Evolutionary conservation across 2,888 invertebrate species (phyloP).

Genomic region (Synergus laeviventris): DNA sequence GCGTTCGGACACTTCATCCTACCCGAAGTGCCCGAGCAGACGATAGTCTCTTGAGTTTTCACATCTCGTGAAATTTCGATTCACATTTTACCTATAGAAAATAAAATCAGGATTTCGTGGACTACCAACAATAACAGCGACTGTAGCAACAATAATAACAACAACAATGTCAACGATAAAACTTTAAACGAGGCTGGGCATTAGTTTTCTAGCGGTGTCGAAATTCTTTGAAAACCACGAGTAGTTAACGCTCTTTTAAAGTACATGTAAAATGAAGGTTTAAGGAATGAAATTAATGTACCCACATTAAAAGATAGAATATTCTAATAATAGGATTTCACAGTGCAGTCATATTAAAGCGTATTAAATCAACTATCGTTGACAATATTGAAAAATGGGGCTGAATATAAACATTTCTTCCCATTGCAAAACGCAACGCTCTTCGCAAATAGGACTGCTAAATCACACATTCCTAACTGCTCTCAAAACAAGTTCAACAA

Average conservation of each 20-base stretch:
- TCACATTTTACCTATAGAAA: conserved; percentile 3
- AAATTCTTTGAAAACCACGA: conserved; percentile 17
- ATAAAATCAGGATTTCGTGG: conserved; percentile 24
- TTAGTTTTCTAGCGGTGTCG: conserved; percentile 26
- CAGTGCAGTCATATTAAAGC: conserved; percentile 40
- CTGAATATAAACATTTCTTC: conserved; percentile 8
- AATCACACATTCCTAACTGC: conserved; percentile 17
- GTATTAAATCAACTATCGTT: conserved; percentile 15
- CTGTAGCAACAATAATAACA: conserved; percentile 52
- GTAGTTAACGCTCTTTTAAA: not conserved
- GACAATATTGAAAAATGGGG: conserved; percentile 13
- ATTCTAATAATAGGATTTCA: conserved; percentile 34
- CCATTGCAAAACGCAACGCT: conserved; percentile 26
- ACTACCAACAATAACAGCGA: conserved; percentile 34
- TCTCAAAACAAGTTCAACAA: not conserved
- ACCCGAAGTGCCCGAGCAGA: not conserved
- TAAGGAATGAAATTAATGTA: conserved; percentile 24
- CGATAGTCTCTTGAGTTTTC: not conserved
- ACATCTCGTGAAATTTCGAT: conserved; percentile 19
- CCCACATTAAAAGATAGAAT: conserved; percentile 34
- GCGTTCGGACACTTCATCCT: not conserved
- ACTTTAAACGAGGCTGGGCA: conserved; percentile 33
- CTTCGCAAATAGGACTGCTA: conserved; percentile 24
- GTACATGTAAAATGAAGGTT: conserved; percentile 11
- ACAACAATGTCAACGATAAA: conserved; percentile 53